These are phyloP conservation scores for Cynopterus sphinx DNA, from an alignment of 2,797 vertebrate species.

Conservation along the genomic window DNA sequence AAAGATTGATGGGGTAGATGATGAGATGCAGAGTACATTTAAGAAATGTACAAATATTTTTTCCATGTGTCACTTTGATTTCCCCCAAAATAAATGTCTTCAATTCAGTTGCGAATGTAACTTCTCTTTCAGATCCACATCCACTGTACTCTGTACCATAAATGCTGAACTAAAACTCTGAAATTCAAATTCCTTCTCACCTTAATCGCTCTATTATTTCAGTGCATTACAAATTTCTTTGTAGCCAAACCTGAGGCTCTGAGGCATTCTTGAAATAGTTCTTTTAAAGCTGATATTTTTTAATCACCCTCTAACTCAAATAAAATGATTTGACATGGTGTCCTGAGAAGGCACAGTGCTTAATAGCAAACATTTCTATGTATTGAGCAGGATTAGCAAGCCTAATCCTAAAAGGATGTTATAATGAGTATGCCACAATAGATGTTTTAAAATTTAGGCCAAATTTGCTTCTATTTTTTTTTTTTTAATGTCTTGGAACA, in stretches of 20 bases:
- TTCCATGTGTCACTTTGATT: background rate
- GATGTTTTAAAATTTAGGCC: conserved; percentile 57
- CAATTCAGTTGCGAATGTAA: background rate
- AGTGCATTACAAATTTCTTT: conserved; percentile 71
- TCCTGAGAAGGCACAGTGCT: conserved; percentile 52
- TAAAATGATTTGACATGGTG: conserved; percentile 76
- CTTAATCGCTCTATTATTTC: conserved; percentile 73
- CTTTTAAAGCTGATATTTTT: conserved; percentile 69
- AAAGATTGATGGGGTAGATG: background rate
- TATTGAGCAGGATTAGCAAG: conserved; percentile 67
- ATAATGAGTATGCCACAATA: conserved; percentile 58
- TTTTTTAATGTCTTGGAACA: background rate
- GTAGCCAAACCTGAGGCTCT: conserved; percentile 63
- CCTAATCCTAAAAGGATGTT: conserved; percentile 67
- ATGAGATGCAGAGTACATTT: background rate
- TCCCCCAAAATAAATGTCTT: conserved; percentile 19
- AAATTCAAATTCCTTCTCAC: conserved; percentile 61
- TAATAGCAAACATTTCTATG: conserved; percentile 58
- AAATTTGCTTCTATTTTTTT: conserved; percentile 70
- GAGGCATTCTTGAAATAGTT: conserved; percentile 69
- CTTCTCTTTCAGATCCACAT: conserved; percentile 9
- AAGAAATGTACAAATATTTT: background rate
- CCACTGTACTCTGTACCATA: conserved; percentile 20
- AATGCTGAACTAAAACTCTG: conserved; percentile 11
- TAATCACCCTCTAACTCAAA: conserved; percentile 73